Conservation (phyloP, 2,797 vertebrate genomes). For the Scarus forsteni region DNA sequence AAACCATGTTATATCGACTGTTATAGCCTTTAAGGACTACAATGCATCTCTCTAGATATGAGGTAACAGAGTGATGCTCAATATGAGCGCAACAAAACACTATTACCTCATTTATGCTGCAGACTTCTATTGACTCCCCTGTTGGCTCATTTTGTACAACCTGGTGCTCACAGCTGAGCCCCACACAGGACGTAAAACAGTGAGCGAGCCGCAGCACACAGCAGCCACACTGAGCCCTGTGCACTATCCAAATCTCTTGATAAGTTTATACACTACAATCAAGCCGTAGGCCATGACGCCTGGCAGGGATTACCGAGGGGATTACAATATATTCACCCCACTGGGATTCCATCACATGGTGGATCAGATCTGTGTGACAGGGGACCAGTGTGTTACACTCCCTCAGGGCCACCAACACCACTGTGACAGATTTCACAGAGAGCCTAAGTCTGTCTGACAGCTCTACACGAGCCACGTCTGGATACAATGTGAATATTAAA, state of each 20-base stretch:
- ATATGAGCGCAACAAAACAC: no score
- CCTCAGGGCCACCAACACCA: slow-evolving; percentile 46
- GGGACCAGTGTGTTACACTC: slow-evolving; percentile 57
- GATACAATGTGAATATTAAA: slow-evolving; percentile 45
- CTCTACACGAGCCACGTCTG: slow-evolving; percentile 56
- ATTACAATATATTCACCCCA: slow-evolving; percentile 81
- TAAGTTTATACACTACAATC: slow-evolving; percentile 78
- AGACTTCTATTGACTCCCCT: no score
- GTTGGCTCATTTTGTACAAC: neutral
- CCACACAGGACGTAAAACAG: slow-evolving; percentile 37
- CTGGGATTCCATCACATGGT: slow-evolving; percentile 77
- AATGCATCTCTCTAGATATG: no score
- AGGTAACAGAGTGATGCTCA: no score
- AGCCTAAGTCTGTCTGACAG: slow-evolving; percentile 66
- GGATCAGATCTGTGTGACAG: slow-evolving; percentile 77
- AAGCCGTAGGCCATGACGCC: slow-evolving; percentile 72
- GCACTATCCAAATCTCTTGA: slow-evolving; percentile 67
- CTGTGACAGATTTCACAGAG: slow-evolving; percentile 69
- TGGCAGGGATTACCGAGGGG: slow-evolving; percentile 78
- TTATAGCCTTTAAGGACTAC: no score
- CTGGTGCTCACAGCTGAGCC: neutral
- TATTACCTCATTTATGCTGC: no score
- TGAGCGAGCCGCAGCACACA: slow-evolving; percentile 1
- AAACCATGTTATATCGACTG: no score
- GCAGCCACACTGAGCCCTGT: slow-evolving; percentile 14